Conservation (phyloP, 2,888 invertebrate species). For the Drosophila neotestacea region DNA sequence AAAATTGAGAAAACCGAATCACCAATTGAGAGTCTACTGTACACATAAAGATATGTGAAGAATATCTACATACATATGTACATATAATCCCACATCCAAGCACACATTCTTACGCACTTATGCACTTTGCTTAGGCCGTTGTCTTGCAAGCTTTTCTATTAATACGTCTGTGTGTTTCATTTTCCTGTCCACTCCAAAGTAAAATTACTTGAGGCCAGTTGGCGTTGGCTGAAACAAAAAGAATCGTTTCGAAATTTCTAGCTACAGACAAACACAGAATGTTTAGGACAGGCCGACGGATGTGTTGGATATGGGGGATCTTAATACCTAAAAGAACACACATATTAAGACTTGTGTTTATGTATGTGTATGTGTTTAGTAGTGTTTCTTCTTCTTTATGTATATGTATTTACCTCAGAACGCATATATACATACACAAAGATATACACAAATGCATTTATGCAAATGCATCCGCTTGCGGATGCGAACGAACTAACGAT, state of each 20-base stretch:
- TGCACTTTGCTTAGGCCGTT: constrained; percentile 37
- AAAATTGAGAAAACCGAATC: neutral
- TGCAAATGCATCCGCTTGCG: constrained; percentile 44
- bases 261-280: constrained; percentile 34
- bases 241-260: constrained; percentile 50
- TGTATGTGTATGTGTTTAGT: constrained; percentile 11
- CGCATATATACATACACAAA: constrained; percentile 18
- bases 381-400: constrained; percentile 15
- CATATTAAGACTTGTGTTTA: constrained; percentile 1
- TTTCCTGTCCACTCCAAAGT: constrained; percentile 47
- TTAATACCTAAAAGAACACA: constrained; percentile 40
- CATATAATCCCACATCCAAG: neutral
- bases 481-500: constrained; percentile 54
- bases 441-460: constrained; percentile 25
- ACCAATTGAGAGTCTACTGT: neutral
- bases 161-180: constrained; percentile 28
- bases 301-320: constrained; percentile 25
- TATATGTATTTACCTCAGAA: constrained; percentile 18
- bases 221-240: constrained; percentile 54
- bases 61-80: neutral
- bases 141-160: constrained; percentile 38
- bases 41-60: neutral
- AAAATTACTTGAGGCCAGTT: constrained; percentile 62
- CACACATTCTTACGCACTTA: constrained; percentile 43
- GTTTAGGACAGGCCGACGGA: neutral